Evolutionary conservation across 2,113 vertebrate species (phyloP).

Genomic region (Piprites chloris): DNA sequence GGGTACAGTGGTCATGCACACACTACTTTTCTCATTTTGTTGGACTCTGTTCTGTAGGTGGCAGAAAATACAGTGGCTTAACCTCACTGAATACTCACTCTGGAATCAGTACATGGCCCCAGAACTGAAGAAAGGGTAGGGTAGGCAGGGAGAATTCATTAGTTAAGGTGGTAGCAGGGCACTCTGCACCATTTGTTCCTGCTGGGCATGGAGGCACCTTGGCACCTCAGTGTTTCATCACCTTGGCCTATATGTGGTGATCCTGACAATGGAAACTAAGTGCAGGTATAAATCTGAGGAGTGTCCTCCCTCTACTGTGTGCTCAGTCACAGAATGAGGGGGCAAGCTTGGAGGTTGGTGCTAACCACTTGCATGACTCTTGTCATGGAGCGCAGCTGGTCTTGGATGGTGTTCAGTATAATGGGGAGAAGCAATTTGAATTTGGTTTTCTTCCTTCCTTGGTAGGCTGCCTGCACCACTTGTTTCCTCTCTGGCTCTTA

Average conservation of each 20-base stretch:
- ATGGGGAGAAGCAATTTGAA: slow-evolving; percentile 19
- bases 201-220: neutral
- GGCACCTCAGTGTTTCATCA: neutral
- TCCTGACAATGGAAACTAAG: neutral
- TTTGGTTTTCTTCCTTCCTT: slow-evolving; percentile 57
- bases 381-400: slow-evolving; percentile 9
- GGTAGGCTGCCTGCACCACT: slow-evolving; percentile 48
- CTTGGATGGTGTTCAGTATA: neutral
- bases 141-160: neutral
- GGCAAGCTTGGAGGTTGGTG: neutral
- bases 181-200: neutral
- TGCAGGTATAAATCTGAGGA: neutral
- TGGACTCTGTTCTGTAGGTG: neutral
- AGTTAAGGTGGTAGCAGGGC: neutral
- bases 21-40: neutral
- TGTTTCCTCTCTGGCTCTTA: slow-evolving; percentile 47
- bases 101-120: neutral
- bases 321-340: neutral
- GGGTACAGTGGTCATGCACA: neutral
- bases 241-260: neutral
- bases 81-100: neutral
- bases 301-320: neutral
- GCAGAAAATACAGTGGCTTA: neutral
- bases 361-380: slow-evolving; percentile 16
- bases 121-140: rapidly evolving